Evolutionary conservation across 1,140 invertebrate genomes (phyloP).

Genomic region (Camponotus vicinus): DNA sequence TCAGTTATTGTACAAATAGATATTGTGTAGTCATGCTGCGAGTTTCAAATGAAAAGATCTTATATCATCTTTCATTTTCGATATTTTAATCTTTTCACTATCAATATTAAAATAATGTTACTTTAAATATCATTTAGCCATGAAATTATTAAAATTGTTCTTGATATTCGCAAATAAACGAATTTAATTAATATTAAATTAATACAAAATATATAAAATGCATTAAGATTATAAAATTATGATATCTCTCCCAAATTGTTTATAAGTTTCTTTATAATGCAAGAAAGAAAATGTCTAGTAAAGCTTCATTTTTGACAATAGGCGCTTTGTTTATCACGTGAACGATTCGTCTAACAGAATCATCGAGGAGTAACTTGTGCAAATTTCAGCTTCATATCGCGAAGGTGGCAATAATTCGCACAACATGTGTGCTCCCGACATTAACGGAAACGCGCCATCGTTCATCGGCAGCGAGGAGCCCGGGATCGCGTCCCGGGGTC

Average conservation of each 20-base stretch:
- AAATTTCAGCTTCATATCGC: slow-evolving; percentile 61
- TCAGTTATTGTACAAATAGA: slow-evolving; percentile 43
- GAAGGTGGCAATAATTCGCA: slow-evolving; percentile 69
- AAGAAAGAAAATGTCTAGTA: neutral
- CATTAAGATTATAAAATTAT: neutral
- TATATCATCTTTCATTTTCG: slow-evolving; percentile 50
- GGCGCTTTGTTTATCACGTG: neutral
- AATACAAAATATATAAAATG: no score
- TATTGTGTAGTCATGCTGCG: slow-evolving; percentile 1
- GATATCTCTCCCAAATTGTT: neutral
- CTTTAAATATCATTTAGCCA: slow-evolving; percentile 23
- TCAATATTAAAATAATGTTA: neutral
- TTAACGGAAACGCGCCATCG: slow-evolving; percentile 69
- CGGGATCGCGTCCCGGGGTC: slow-evolving; percentile 61
- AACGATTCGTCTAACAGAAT: neutral
- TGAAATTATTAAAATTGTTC: slow-evolving; percentile 11
- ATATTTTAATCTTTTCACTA: slow-evolving; percentile 52
- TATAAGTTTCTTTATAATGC: neutral
- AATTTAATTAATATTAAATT: no score
- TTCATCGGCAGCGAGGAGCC: slow-evolving; percentile 46
- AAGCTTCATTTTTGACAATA: neutral
- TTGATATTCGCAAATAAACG: slow-evolving; percentile 9
- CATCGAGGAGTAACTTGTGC: neutral
- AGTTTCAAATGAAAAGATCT: slow-evolving; percentile 11
- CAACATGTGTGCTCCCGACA: slow-evolving; percentile 59